Evolutionary conservation across 2,797 vertebrate genomes (phyloP), one percentile per base, ranked within the genome.

Genomic region (Acrossocheilus fasciatus): DNA sequence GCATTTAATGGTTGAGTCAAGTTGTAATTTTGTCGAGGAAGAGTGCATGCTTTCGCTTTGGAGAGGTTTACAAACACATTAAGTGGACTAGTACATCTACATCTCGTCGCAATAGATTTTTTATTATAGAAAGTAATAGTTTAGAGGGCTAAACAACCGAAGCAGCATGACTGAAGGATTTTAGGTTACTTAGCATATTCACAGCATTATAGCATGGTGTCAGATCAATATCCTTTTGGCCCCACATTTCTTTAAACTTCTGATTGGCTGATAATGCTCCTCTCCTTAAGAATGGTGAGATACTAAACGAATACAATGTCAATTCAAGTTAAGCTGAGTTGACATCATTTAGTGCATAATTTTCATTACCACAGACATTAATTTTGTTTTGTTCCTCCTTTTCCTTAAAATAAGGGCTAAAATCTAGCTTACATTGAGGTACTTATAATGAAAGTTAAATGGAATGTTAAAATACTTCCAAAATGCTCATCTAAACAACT

Each of bases 1-100:
- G 77, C 50, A 57, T 74, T 59, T 62, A 84, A 74, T 54, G 34
- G 45, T 30, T 57, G 50, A 84, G 47, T 54, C 15, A 41, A 68
- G 59, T 64, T 34, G 20, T 83, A 73, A 52, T 66, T 84, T 36
- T 66, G 45, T 47, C 15, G 17, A 26, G 43, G 15, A 69, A 69
- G 30, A 84, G 11, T 54, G 76, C 84, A 79, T 85, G 76, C 66
- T 80, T 77, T 79, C n/a, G 50, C 62, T 69, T 85, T 78, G n/a
- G 76, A 79, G 23, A 45, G 62, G 23, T 85, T 70, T 68, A 68
- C 43, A 50, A 84, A 84, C 8, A 9, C 45, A 84, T 68, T 76
- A 66, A 50, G 64, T 39, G 14, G 57, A 84, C 26, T 62, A 83
- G 39, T 34, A 41, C 41, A 62, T 80, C 15, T 66, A 66, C 77